Evolutionary conservation across 2,888 invertebrate genomes (phyloP).

Genomic region (Beris morrisii): DNA sequence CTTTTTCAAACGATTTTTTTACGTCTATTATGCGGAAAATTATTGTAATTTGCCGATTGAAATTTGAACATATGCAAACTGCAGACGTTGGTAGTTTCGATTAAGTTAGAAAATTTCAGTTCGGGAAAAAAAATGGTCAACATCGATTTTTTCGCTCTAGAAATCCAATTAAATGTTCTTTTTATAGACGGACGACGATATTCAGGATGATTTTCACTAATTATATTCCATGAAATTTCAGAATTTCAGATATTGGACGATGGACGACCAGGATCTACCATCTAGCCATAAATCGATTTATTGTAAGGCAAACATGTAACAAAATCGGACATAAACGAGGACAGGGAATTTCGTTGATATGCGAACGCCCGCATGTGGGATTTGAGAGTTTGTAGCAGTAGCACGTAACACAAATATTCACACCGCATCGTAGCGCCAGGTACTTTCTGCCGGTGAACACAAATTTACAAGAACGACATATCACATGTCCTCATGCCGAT

Average conservation of each 20-base stretch:
- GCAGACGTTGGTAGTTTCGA: too few relatives aligned
- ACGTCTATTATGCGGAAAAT: too few relatives aligned
- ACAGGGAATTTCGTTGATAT: neutral
- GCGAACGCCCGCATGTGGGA: neutral
- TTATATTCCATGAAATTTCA: conserved; percentile 20
- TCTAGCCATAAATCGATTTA: conserved; percentile 32
- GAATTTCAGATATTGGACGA: conserved; percentile 7
- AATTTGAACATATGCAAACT: too few relatives aligned
- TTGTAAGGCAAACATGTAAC: conserved; percentile 34
- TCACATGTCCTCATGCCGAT: conserved; percentile 12
- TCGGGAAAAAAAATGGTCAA: too few relatives aligned
- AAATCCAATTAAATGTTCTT: conserved; percentile 13
- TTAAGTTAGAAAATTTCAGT: too few relatives aligned
- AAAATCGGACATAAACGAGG: conserved; percentile 23
- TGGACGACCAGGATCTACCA: conserved; percentile 7
- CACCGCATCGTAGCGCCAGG: conserved; percentile 18
- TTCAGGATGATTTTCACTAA: conserved; percentile 21
- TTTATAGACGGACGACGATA: neutral
- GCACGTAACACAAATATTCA: conserved; percentile 28
- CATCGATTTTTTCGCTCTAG: neutral
- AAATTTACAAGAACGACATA: conserved; percentile 8
- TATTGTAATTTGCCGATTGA: too few relatives aligned
- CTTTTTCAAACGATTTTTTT: too few relatives aligned
- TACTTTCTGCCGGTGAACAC: conserved; percentile 22
- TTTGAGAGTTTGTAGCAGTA: neutral